phyloP scores from a whole-genome alignment of 2,888 invertebrate species.

The Synergus laeviventris region DNA sequence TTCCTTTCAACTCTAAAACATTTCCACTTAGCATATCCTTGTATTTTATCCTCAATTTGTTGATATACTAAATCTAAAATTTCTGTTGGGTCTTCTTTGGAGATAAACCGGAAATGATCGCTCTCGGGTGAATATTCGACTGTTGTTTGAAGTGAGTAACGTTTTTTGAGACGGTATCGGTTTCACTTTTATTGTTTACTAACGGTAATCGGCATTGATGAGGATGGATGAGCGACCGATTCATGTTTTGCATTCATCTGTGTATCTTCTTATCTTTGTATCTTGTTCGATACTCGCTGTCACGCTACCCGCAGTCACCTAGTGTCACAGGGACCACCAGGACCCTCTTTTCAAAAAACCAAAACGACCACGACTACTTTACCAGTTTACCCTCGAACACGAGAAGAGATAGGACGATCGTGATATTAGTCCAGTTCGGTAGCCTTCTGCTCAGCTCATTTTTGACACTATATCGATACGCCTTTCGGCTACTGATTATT shows the following conservation, averaged over 20 bases:
- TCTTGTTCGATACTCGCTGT: constrained; percentile 50
- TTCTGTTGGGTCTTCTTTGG: constrained; percentile 9
- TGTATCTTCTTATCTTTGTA: constrained; percentile 47
- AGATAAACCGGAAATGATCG: constrained; percentile 38
- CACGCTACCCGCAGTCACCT: constrained; percentile 40
- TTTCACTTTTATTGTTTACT: constrained; percentile 41
- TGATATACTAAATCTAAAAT: constrained; percentile 28
- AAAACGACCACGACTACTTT: constrained; percentile 41
- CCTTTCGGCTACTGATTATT: constrained; percentile 53
- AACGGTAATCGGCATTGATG: constrained; percentile 50
- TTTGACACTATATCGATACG: constrained; percentile 56
- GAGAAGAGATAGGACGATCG: constrained; percentile 46
- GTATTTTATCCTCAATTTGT: not conserved
- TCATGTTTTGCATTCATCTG: constrained; percentile 42
- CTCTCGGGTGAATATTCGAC: constrained; percentile 9
- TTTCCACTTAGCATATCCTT: not conserved
- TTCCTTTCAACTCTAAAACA: constrained; percentile 11
- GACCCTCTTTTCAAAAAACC: constrained; percentile 50
- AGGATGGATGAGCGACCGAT: constrained; percentile 54
- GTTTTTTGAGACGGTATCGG: constrained; percentile 21
- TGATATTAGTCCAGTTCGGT: constrained; percentile 59
- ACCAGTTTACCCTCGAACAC: constrained; percentile 14
- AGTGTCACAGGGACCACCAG: constrained; percentile 59
- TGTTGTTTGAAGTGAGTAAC: not conserved
- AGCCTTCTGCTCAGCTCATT: constrained; percentile 55